A percentile compares a stretch with the other conserved stretches of the same genome.
Conservation (phyloP, 2,888 invertebrate genomes). For the Spatulosminthurus flaviceps region DNA sequence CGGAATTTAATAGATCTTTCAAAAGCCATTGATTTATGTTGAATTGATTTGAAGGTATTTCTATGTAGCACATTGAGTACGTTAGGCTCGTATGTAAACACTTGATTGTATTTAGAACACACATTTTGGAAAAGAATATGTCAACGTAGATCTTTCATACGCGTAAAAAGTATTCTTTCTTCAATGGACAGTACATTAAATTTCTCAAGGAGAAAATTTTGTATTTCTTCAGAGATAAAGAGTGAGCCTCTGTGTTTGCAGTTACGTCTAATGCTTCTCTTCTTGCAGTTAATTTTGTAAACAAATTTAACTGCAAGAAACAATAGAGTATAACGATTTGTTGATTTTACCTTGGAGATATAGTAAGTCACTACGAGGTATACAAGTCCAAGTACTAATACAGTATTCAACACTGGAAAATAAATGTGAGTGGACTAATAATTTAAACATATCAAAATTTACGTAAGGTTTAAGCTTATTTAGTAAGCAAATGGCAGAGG, state of each 20-base stretch:
- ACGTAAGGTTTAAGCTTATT: constrained; percentile 15
- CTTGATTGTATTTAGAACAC: not conserved
- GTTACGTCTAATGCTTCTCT: no score
- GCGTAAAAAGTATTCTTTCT: constrained; percentile 7
- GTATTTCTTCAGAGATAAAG: not conserved
- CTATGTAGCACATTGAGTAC: not conserved
- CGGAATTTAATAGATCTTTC: not conserved
- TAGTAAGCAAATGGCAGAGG: not conserved
- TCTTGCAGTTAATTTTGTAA: no score
- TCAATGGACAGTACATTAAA: not conserved
- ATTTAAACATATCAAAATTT: constrained; percentile 3
- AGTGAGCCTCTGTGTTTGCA: not conserved
- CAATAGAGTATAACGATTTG: not conserved
- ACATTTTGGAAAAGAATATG: not conserved
- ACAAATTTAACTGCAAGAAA: no score
- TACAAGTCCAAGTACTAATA: constrained; percentile 12
- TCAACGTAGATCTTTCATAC: not conserved
- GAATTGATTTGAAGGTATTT: not conserved
- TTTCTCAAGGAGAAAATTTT: constrained; percentile 7
- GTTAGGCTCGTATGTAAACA: not conserved
- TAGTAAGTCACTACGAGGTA: not conserved
- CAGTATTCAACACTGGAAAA: constrained; percentile 14
- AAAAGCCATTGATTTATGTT: not conserved
- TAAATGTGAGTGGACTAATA: constrained; percentile 11
- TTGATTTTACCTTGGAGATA: constrained; percentile 23